These are phyloP conservation scores for Vireo griseus DNA, from an alignment of 2,797 vertebrate species.

Conservation along the genomic window DNA sequence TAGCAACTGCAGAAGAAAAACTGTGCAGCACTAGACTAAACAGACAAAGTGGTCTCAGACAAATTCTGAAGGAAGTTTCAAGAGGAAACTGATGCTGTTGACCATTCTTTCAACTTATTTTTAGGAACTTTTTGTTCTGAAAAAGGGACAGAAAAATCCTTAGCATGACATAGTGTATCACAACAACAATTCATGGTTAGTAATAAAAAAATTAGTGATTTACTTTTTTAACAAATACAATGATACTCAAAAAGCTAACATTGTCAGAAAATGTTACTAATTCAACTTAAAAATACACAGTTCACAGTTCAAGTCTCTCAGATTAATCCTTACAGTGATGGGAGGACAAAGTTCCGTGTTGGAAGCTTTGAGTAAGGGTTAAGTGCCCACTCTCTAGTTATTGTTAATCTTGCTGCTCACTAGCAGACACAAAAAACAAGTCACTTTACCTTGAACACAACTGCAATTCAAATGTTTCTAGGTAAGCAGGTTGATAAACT, in stretches of 20 bases:
- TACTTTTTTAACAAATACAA: not conserved
- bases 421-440: not conserved
- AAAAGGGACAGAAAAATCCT: not conserved
- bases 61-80: not conserved
- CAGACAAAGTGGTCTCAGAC: not conserved
- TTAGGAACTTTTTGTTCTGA: not conserved
- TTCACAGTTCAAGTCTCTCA: not conserved
- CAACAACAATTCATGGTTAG: not conserved
- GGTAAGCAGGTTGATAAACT: not conserved
- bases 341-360: not conserved
- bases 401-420: not conserved
- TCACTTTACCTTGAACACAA: not conserved
- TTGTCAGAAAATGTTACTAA: not conserved
- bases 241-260: not conserved
- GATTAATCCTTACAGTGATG: not conserved
- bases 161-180: not conserved
- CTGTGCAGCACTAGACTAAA: not conserved
- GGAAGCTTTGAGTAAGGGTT: not conserved
- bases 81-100: not conserved
- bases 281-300: not conserved
- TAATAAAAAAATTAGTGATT: not conserved
- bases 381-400: not conserved
- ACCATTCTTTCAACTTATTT: constrained; percentile 11
- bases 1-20: not conserved
- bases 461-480: not conserved